Conservation (phyloP, 2,113 vertebrate genomes). For the Fregata magnificens region DNA sequence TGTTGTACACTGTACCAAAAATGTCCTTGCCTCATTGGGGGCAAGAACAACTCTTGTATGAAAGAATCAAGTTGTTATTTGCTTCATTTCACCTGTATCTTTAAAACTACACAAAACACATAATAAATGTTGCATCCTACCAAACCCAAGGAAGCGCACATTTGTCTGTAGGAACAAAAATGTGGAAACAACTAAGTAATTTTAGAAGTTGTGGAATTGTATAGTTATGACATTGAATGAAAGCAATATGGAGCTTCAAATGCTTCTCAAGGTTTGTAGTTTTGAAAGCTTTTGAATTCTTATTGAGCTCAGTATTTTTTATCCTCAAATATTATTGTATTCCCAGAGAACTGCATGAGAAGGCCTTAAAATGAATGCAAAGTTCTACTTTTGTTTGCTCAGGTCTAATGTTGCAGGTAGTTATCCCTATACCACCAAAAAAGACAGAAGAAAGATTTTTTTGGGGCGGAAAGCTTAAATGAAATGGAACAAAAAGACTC, state of each 20-base stretch:
- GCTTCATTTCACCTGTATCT: background rate
- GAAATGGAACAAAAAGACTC: background rate
- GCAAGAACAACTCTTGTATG: background rate
- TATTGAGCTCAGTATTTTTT: background rate
- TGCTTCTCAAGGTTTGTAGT: background rate
- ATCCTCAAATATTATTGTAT: background rate
- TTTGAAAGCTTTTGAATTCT: background rate
- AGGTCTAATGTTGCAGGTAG: background rate
- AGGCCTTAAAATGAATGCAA: background rate
- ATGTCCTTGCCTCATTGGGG: background rate
- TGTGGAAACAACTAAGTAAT: background rate
- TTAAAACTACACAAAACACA: background rate
- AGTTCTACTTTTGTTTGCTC: background rate
- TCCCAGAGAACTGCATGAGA: background rate
- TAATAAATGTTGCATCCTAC: background rate
- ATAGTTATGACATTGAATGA: background rate
- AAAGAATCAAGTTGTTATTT: background rate
- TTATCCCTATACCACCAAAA: background rate
- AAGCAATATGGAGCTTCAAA: background rate
- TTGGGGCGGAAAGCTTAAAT: background rate
- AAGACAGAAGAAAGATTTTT: background rate
- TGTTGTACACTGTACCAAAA: background rate
- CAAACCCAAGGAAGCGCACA: background rate
- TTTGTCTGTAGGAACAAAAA: background rate
- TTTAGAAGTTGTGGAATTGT: background rate